Base-by-base conservation (phyloP, 1,140 invertebrate species). In the Archivesica marissinica region DNA sequence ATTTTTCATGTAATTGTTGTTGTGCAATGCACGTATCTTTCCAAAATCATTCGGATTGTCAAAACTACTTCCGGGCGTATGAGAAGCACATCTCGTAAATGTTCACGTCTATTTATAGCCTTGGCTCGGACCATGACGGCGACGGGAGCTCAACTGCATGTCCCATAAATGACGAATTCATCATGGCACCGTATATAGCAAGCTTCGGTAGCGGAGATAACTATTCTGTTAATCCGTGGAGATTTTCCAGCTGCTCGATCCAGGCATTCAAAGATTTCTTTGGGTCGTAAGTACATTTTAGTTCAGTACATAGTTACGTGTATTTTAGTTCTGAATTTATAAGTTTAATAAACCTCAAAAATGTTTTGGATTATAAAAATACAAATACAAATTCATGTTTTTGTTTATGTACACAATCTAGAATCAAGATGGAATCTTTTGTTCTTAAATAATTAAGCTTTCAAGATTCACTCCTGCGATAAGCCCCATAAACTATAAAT, bases 161-260 rank as follows among this genome's bases (percentile, higher is more conserved):
- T 35, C 38, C 2, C 28, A 4, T 15, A 39, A 1, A 39, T 11
- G 23, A 28, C 0, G 41, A 78, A 28, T 2, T 25, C 38, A 61
- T 78, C 28, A 78, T 78, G 75, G 52, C 75, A 0, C 52, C 75
- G n/a, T 44, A 1, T 20, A 23, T 78, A 13, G 30, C 52, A 2
- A 44, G 25, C 3, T 44, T 78, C 23, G 6, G 28, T 25, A 28
- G 17, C 4, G 56, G 39, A 2, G 54, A 78, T 6, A 1, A 33
- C 2, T 78, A 61, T 41, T 59, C 75, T 25, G 17, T 61, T 3
- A 78, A 78, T 39, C 75, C 75, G 30, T 78, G 75, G 75, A 30
- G 38, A n/a, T 78, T 78, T 30, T 78, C 75, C 0, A 4, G 9
- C 6, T 78, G 75, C 30, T 78, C 75, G 17, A 25, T 78, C 38